A percentile compares a stretch with the other conserved stretches of the same genome.
These are phyloP conservation scores for Gallinago media DNA, from an alignment of 2,113 vertebrate genomes.

Conservation along the genomic window DNA sequence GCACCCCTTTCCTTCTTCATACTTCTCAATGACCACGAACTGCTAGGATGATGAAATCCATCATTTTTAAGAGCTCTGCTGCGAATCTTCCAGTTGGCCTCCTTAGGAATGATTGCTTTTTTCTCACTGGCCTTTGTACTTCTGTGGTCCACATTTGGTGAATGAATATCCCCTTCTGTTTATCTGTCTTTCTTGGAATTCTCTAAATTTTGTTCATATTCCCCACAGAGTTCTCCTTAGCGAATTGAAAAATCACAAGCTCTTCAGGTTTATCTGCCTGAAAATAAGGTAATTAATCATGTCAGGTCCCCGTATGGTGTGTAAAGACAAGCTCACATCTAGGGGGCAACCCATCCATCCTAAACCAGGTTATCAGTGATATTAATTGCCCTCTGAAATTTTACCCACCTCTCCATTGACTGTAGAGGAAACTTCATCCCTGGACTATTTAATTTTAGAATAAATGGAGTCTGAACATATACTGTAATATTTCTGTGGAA, in stretches of 20 bases:
- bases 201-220: neutral
- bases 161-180: neutral
- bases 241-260: neutral
- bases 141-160: neutral
- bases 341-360: neutral
- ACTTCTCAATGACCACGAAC: neutral
- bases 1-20: neutral
- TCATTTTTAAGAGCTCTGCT: neutral
- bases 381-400: neutral
- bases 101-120: neutral
- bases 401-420: neutral
- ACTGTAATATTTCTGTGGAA: no score
- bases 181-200: neutral
- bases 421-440: neutral
- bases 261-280: neutral
- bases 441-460: no score
- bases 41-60: neutral
- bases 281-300: neutral
- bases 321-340: neutral
- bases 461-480: no score
- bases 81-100: neutral
- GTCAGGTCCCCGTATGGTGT: rapidly evolving
- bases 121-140: neutral
- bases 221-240: neutral
- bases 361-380: neutral